A percentile compares a stretch with the other conserved stretches of the same genome.
These are phyloP conservation scores for Aulostomus chinensis DNA, from an alignment of 2,797 vertebrate genomes.

Conservation along the genomic window DNA sequence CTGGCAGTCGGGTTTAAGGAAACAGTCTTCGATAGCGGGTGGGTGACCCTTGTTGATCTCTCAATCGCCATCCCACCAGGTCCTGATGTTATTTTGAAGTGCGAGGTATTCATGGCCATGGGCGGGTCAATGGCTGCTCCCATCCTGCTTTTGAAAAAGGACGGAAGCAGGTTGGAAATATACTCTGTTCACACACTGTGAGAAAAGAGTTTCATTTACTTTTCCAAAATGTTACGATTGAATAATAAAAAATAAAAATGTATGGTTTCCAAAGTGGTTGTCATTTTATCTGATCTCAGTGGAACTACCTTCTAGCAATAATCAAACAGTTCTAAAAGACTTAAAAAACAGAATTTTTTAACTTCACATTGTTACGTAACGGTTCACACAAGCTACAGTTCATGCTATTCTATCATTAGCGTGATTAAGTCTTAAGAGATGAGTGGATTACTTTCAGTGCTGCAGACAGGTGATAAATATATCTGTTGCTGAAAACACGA, in stretches of 20 bases:
- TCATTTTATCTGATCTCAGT: too few species aligned
- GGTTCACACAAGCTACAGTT: too few species aligned
- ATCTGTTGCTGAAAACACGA: constrained; percentile 42
- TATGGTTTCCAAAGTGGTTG: too few species aligned
- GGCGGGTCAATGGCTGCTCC: constrained; percentile 67
- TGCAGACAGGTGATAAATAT: constrained; percentile 40
- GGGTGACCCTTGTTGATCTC: constrained; percentile 28
- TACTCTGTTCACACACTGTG: constrained; percentile 27
- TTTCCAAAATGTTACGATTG: background rate
- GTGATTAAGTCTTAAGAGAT: constrained; percentile 9
- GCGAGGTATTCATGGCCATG: constrained; percentile 60
- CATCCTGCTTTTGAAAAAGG: constrained; percentile 79
- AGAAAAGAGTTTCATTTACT: constrained; percentile 47
- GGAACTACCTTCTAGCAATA: too few species aligned
- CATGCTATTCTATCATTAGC: background rate
- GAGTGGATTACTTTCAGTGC: constrained; percentile 9
- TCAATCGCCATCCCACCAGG: constrained; percentile 27
- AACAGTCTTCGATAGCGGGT: constrained; percentile 13
- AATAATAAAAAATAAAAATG: too few species aligned
- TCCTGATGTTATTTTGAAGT: constrained; percentile 61
- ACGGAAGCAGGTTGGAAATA: constrained; percentile 64
- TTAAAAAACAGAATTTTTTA: too few species aligned
- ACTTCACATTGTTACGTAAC: too few species aligned
- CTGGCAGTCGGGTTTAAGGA: constrained; percentile 27
- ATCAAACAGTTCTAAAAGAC: too few species aligned